Evolutionary conservation across 1,140 invertebrate species (phyloP).

Genomic region (Lepidurus couesii): DNA sequence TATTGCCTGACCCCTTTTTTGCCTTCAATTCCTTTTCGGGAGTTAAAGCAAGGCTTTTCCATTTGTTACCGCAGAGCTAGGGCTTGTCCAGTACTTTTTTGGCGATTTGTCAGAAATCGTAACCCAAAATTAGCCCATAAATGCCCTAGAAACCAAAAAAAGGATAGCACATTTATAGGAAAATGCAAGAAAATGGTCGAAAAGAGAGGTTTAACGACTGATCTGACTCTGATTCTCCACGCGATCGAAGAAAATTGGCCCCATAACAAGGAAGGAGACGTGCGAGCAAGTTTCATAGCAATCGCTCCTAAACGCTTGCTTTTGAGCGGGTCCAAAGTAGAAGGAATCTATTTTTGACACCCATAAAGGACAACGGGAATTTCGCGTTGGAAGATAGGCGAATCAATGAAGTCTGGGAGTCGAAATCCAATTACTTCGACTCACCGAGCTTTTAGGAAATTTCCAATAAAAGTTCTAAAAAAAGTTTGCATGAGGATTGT

Average conservation of each 20-base stretch:
- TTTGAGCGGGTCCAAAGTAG: not conserved
- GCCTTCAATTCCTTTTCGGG: not conserved
- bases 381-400: not conserved
- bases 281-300: not conserved
- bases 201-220: not conserved
- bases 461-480: too few relatives aligned
- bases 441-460: too few relatives aligned
- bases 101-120: constrained; percentile 11
- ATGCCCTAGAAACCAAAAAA: not conserved
- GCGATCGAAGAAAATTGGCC: not conserved
- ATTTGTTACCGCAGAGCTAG: not conserved
- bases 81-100: not conserved
- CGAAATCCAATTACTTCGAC: too few relatives aligned
- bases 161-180: not conserved
- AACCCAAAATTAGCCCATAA: not conserved
- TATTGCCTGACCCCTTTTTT: not conserved
- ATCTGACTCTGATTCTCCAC: not conserved
- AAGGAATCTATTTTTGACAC: not conserved
- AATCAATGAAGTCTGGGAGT: too few relatives aligned
- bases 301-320: not conserved
- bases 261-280: not conserved
- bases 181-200: not conserved
- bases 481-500: not conserved
- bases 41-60: not conserved
- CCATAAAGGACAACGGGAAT: not conserved